phyloP scores from a whole-genome alignment of 2,113 vertebrate genomes.

The Jacana jacana region DNA sequence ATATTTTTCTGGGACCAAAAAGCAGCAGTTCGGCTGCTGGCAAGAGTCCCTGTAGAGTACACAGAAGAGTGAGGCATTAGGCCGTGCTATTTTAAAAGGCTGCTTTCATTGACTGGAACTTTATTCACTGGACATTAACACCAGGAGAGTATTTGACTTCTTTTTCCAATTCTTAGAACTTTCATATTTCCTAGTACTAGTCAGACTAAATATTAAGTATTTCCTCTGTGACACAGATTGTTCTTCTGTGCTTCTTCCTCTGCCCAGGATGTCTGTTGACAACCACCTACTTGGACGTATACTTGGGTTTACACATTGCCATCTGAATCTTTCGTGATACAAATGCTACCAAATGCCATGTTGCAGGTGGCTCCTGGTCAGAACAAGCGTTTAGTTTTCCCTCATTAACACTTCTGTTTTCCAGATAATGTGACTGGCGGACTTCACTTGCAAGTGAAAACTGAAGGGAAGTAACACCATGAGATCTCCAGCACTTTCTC shows the following conservation, averaged over 20 bases:
- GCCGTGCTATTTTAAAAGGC: constrained; percentile 26
- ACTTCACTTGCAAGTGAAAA: background rate
- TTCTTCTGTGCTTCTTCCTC: background rate
- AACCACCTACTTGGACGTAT: background rate
- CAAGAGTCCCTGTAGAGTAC: background rate
- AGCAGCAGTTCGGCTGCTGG: background rate
- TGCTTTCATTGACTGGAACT: constrained; percentile 12
- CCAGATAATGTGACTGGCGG: background rate
- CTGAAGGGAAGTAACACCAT: background rate
- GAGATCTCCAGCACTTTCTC: background rate
- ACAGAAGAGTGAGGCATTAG: background rate
- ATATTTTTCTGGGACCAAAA: constrained; percentile 1
- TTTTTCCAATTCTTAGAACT: background rate
- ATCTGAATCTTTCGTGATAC: background rate
- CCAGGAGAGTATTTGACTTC: background rate
- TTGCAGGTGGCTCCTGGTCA: background rate
- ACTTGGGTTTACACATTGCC: background rate
- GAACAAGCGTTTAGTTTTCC: background rate
- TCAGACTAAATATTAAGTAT: background rate
- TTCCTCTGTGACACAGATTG: background rate
- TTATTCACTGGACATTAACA: background rate
- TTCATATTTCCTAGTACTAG: background rate
- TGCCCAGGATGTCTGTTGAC: background rate
- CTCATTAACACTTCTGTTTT: background rate
- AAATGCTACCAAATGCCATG: background rate